Conservation (phyloP, 2,797 vertebrate species). For the Pseudocheirus occidentalis region DNA sequence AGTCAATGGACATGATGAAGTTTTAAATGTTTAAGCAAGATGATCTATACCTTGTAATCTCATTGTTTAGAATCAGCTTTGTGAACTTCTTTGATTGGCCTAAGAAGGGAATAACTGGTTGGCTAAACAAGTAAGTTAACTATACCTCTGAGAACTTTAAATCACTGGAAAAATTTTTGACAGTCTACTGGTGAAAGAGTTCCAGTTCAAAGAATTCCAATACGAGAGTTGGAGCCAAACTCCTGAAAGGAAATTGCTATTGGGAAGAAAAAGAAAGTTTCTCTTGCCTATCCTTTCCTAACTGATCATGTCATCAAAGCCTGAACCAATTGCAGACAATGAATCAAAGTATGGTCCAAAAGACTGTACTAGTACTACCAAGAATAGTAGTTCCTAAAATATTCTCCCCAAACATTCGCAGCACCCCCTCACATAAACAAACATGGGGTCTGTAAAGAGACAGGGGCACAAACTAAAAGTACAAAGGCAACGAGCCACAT, state of each 20-base stretch:
- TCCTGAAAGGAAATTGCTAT: background rate
- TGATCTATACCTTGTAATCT: background rate
- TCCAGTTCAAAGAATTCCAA: background rate
- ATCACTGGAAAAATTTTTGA: background rate
- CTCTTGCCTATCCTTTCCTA: background rate
- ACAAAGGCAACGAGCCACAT: background rate
- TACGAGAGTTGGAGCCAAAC: background rate
- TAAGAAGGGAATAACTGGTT: background rate
- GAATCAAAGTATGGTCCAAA: no score
- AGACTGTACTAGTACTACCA: no score
- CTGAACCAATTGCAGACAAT: no score
- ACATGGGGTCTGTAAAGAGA: no score
- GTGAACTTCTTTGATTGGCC: background rate
- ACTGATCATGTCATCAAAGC: no score
- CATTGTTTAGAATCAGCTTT: background rate
- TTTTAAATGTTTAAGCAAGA: background rate
- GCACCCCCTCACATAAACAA: no score
- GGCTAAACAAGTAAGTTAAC: background rate
- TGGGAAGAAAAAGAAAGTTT: background rate
- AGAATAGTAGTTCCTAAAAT: no score
- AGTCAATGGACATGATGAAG: background rate
- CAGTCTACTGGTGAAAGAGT: background rate
- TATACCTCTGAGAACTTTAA: background rate
- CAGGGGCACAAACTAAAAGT: background rate
- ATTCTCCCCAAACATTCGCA: no score